These are phyloP conservation scores for Amphiura filiformis DNA, from an alignment of 35 echinoderm and acorn worm species.

Conservation along the genomic window DNA sequence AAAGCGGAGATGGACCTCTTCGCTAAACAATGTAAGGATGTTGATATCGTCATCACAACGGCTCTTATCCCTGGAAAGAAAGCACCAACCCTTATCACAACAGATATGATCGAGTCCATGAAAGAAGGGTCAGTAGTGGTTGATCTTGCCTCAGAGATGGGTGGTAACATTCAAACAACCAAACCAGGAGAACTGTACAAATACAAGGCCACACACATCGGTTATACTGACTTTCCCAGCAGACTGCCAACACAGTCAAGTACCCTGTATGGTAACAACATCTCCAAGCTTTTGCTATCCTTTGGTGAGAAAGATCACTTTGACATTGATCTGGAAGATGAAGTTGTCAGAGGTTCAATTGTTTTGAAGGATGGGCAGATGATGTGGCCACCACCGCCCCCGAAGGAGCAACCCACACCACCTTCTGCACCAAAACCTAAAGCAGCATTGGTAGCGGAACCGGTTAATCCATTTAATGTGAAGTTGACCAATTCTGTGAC, in stretches of 20 bases:
- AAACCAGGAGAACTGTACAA: conserved; percentile 82
- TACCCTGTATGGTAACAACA: conserved; percentile 97
- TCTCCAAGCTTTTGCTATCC: conserved; percentile 92
- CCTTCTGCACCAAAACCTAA: conserved; percentile 23
- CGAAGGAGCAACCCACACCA: conserved; percentile 69
- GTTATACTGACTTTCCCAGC: conserved; percentile 89
- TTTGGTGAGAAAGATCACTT: conserved; percentile 85
- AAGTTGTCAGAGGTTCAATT: conserved; percentile 90
- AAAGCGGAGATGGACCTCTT: conserved; percentile 95
- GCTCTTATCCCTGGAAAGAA: conserved; percentile 93
- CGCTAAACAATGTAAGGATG: conserved; percentile 94
- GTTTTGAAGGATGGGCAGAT: conserved; percentile 84
- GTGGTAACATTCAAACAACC: conserved; percentile 97
- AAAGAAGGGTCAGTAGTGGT: conserved; percentile 97
- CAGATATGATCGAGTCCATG: conserved; percentile 98
- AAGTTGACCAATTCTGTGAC: conserved; percentile 62
- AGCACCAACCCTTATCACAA: conserved; percentile 90
- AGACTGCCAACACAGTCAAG: conserved; percentile 94
- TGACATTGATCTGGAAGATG: conserved; percentile 94
- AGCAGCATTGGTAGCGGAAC: conserved; percentile 37
- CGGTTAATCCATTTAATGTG: conserved; percentile 60
- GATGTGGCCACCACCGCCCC: conserved; percentile 96
- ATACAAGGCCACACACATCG: conserved; percentile 94
- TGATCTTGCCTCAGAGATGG: conserved; percentile 90
- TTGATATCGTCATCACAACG: conserved; percentile 87